A percentile compares a stretch with the other conserved stretches of the same genome.
phyloP scores from a whole-genome alignment of 2,888 invertebrate genomes.

The Scelioninae gen. 2 region DNA sequence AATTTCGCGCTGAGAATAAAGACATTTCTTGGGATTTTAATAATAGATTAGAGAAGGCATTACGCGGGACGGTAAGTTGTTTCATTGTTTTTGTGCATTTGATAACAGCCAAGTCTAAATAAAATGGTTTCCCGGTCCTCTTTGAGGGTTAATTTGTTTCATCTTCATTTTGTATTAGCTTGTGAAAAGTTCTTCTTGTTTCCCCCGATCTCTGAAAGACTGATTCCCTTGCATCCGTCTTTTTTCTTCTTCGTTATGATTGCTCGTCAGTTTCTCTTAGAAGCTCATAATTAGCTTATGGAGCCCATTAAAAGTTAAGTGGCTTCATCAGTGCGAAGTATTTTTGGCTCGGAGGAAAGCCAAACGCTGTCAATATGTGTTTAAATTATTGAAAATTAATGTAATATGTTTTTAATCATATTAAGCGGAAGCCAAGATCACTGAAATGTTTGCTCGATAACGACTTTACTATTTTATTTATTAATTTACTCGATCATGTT shows the following conservation, averaged over 20 bases:
- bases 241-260: slow-evolving; percentile 22
- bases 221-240: slow-evolving; percentile 20
- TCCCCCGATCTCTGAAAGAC: slow-evolving; percentile 5
- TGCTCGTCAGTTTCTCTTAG: slow-evolving; percentile 45
- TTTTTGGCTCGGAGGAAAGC: slow-evolving; percentile 62
- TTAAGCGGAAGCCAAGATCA: background rate
- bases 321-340: slow-evolving; percentile 64
- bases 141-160: slow-evolving; percentile 13
- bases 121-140: background rate
- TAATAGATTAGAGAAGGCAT: slow-evolving; percentile 9
- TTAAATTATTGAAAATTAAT: slow-evolving; percentile 16
- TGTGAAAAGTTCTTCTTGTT: slow-evolving; percentile 14
- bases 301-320: slow-evolving; percentile 70
- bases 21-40: slow-evolving; percentile 2
- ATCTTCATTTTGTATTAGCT: slow-evolving; percentile 13
- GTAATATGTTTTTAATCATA: background rate
- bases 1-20: background rate
- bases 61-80: slow-evolving; percentile 8
- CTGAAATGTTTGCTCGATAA: background rate
- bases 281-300: slow-evolving; percentile 69
- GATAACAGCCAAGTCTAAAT: slow-evolving; percentile 1
- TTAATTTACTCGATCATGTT: too few species aligned
- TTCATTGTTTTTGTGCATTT: slow-evolving; percentile 12
- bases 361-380: slow-evolving; percentile 29
- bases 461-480: too few species aligned